Evolutionary conservation across 1,140 invertebrate species (phyloP).

Genomic region (Globodera ellingtonae): DNA sequence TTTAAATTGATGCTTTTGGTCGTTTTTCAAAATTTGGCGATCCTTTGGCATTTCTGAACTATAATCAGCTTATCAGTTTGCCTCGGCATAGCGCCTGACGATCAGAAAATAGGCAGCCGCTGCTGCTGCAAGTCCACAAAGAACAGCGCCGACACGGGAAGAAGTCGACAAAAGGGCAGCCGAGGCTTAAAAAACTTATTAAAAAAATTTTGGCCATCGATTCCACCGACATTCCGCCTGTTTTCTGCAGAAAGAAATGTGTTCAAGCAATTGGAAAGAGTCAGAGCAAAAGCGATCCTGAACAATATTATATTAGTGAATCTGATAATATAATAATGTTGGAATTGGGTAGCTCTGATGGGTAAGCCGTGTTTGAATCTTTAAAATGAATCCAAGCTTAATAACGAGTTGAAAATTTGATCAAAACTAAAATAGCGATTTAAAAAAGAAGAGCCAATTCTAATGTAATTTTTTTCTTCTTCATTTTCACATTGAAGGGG

Average conservation of each 20-base stretch:
- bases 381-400: too few relatives aligned
- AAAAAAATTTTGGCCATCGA: neutral
- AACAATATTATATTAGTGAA: too few relatives aligned
- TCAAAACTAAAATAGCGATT: too few relatives aligned
- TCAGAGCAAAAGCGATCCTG: neutral
- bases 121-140: slow-evolving; percentile 14
- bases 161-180: neutral
- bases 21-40: too few relatives aligned
- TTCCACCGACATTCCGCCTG: neutral
- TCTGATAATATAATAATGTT: too few relatives aligned
- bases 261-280: neutral
- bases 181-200: neutral
- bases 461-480: too few relatives aligned
- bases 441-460: too few relatives aligned
- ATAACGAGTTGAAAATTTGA: too few relatives aligned
- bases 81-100: neutral
- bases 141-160: neutral
- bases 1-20: too few relatives aligned
- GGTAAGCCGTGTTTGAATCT: too few relatives aligned
- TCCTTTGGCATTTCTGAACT: neutral
- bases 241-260: neutral
- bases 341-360: too few relatives aligned
- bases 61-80: slow-evolving; percentile 11
- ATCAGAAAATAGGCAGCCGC: slow-evolving; percentile 14
- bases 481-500: too few relatives aligned